These are phyloP conservation scores for Melanotaenia boesemani DNA, from an alignment of 2,797 vertebrate species.

Conservation along the genomic window DNA sequence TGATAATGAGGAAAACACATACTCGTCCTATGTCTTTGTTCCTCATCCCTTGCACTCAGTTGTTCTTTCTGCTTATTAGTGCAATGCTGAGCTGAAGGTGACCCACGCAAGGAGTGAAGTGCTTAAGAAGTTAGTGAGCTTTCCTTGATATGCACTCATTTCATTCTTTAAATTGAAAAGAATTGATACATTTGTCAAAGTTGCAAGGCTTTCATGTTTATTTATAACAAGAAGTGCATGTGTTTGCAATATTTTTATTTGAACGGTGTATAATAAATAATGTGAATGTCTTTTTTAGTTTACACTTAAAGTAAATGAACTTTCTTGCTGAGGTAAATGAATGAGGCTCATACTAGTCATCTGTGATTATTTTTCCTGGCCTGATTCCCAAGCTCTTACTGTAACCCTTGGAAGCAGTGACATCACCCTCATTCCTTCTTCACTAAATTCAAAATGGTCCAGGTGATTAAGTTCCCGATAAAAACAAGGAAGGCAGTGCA, in stretches of 20 bases:
- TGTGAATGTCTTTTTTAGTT: slow-evolving; percentile 52
- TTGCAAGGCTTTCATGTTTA: slow-evolving; percentile 40
- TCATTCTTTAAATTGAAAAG: slow-evolving; percentile 37
- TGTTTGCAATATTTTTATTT: slow-evolving; percentile 68
- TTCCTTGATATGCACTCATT: slow-evolving; percentile 20
- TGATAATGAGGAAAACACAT: slow-evolving; percentile 7
- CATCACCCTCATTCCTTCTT: slow-evolving; percentile 73
- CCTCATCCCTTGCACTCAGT: slow-evolving; percentile 35
- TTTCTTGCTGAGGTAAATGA: slow-evolving; percentile 59
- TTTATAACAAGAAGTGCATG: slow-evolving; percentile 52
- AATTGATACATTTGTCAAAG: slow-evolving; percentile 43
- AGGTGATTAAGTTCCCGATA: slow-evolving; percentile 80
- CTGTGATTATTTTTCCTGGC: slow-evolving; percentile 70
- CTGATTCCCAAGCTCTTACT: slow-evolving; percentile 74
- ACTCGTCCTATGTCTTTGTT: slow-evolving; percentile 60
- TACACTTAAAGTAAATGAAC: slow-evolving; percentile 72
- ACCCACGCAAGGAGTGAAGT: slow-evolving; percentile 44
- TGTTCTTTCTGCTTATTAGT: slow-evolving; percentile 43
- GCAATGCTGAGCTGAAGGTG: slow-evolving; percentile 62
- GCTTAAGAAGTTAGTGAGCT: slow-evolving; percentile 25
- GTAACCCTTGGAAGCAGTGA: slow-evolving; percentile 76
- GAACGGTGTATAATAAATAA: slow-evolving; percentile 66
- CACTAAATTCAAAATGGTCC: slow-evolving; percentile 68
- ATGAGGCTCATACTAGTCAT: slow-evolving; percentile 59
- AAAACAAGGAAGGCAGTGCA: slow-evolving; percentile 70